Conservation (phyloP, 2,113 vertebrate genomes). For the Dipodomys spectabilis region DNA sequence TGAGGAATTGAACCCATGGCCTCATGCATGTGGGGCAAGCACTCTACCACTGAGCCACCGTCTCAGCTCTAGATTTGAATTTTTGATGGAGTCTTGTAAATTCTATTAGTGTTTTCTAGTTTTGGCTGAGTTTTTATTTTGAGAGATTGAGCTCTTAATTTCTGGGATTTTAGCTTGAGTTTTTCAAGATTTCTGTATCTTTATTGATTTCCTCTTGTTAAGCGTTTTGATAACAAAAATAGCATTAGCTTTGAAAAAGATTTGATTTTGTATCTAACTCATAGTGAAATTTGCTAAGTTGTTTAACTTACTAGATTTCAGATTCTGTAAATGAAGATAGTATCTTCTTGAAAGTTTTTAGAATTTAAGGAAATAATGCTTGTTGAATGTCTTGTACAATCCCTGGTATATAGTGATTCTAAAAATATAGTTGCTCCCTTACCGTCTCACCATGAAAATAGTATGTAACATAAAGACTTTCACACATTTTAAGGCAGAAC, state of each 20-base stretch:
- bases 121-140: too few species aligned
- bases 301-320: constrained; percentile 43
- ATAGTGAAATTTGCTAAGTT: constrained; percentile 12
- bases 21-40: too few species aligned
- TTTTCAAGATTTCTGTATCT: too few species aligned
- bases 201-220: not conserved
- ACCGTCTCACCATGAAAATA: not conserved
- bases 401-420: not conserved
- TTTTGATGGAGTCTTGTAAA: too few species aligned
- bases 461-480: not conserved
- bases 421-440: not conserved
- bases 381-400: not conserved
- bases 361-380: not conserved
- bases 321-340: not conserved
- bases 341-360: not conserved
- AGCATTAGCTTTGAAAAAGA: not conserved
- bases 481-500: not conserved
- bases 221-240: not conserved
- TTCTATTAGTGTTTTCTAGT: too few species aligned
- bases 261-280: constrained; percentile 33
- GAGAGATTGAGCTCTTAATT: too few species aligned
- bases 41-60: too few species aligned
- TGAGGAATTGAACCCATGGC: too few species aligned
- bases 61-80: too few species aligned
- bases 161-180: too few species aligned